A percentile compares a stretch with the other conserved stretches of the same genome.
These are phyloP conservation scores for Cuniculus paca DNA, from an alignment of 2,797 vertebrate species.

Conservation along the genomic window DNA sequence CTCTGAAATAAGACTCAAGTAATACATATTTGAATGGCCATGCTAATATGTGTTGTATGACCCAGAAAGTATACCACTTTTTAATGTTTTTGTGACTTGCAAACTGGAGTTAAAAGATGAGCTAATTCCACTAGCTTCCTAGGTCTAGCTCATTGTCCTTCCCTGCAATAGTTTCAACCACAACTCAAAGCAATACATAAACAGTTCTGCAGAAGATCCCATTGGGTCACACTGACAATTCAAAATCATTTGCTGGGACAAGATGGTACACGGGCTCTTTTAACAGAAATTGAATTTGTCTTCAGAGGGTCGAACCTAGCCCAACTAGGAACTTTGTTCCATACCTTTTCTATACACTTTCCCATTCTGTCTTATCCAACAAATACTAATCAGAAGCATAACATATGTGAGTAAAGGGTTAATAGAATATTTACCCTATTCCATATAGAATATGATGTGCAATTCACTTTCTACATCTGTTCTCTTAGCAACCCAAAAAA, in stretches of 20 bases:
- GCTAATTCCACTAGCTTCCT: background rate
- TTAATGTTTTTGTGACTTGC: background rate
- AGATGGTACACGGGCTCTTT: background rate
- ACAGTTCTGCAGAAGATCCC: background rate
- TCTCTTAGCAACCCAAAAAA: constrained; percentile 49
- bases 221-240: background rate
- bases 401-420: background rate
- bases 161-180: background rate
- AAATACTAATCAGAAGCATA: constrained; percentile 7
- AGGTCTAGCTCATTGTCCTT: background rate
- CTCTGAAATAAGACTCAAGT: background rate
- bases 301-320: background rate
- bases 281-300: constrained; percentile 18
- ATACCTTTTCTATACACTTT: background rate
- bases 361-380: background rate
- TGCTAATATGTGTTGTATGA: background rate
- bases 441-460: constrained; percentile 36
- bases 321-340: background rate
- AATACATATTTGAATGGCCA: background rate
- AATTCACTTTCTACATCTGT: constrained; percentile 55
- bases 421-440: constrained; percentile 43
- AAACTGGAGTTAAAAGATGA: constrained; percentile 2
- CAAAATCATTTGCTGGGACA: constrained; percentile 4
- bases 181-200: background rate
- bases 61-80: constrained; percentile 2